Base-by-base conservation (phyloP, 53 echinoderm and acorn worm species). In the Echinometra lucunter region DNA sequence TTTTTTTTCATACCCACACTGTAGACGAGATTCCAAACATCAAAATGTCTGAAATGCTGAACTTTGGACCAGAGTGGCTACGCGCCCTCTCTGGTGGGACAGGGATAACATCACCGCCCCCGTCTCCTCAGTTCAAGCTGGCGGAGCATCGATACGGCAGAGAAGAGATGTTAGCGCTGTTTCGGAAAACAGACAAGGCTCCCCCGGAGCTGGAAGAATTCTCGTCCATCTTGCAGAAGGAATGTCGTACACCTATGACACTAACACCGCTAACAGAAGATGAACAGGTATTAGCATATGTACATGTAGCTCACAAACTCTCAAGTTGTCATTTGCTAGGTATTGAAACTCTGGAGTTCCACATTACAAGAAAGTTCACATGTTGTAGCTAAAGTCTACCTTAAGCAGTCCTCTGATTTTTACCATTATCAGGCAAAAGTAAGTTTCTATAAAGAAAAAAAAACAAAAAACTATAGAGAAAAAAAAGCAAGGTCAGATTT, bases 141-240 rank as follows among this genome's bases (percentile, higher is more conserved):
- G 98, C 98, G 57, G 98, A 98, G 91, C 97, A 97, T 91, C 97
- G 98, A 75, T 98, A 98, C 74, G 98, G 98, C 32, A 75, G 97
- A 57, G 98, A 98, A 91, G 98, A 98, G 96, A 98, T 98, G 98
- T 94, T 98, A 90, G 98, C 98, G 42, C 95, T 98, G 95, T 98
- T 96, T 70, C 93, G 96, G 45, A 97, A 97, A 88, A 94, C 96
- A 66, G 97, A 97, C 78, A 95, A 95, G 89, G 66, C 95, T 74
- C 98, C 97, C 10, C 90, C 92, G 66, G 95, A 96, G 93, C 80
- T 97, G 92, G 97, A 96, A 56, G 97, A 98, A 34, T 97, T 97
- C 72, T 95, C 94, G 78, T 97, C 97, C 6, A 96, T 98, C 32
- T 91, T 95, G 30, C 95, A 96, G 95, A 98, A 96, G 94, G 98